Evolutionary conservation across 2,113 vertebrate genomes (phyloP).

Genomic region (Pluvianellus socialis): DNA sequence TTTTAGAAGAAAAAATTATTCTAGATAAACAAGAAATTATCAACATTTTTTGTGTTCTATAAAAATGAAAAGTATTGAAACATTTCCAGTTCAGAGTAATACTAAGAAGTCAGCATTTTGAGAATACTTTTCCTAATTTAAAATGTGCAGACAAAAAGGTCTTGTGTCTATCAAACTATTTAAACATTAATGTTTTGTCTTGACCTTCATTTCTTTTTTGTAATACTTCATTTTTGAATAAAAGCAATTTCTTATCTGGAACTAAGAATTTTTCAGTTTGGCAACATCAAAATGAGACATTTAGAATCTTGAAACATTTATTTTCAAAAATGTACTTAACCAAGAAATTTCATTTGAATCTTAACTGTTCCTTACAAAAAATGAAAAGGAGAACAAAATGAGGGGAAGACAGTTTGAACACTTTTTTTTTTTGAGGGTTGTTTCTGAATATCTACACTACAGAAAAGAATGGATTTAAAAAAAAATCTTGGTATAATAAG

Average conservation of each 20-base stretch:
- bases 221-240: not conserved
- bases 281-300: not conserved
- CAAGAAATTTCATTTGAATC: not conserved
- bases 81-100: not conserved
- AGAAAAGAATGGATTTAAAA: accelerated
- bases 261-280: not conserved
- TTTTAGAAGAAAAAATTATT: not conserved
- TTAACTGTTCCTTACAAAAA: not conserved
- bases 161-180: not conserved
- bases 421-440: not conserved
- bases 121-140: not conserved
- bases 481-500: accelerated
- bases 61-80: not conserved
- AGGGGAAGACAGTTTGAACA: accelerated
- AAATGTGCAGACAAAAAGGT: not conserved
- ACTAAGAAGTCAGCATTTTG: not conserved
- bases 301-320: not conserved
- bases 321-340: not conserved
- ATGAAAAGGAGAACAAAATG: not conserved
- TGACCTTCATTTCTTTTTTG: not conserved
- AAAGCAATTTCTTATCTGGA: not conserved
- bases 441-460: not conserved
- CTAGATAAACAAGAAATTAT: not conserved
- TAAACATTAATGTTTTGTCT: not conserved
- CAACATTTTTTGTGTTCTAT: not conserved